Percentiles rank a stretch among this genome's conserved stretches.
phyloP scores from a whole-genome alignment of 2,888 invertebrate genomes.

The Crepidodera aurea region DNA sequence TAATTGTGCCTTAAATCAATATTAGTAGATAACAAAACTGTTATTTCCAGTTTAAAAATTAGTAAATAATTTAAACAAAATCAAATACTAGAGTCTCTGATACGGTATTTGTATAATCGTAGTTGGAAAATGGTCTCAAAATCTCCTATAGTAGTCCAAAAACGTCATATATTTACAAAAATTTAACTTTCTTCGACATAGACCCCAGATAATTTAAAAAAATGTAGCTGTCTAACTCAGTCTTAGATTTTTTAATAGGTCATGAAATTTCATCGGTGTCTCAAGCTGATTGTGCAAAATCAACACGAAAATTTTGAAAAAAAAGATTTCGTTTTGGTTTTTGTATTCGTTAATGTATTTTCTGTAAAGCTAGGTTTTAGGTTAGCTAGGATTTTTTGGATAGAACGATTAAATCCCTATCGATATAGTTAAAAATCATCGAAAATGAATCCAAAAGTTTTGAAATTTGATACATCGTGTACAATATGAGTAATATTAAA shows the following conservation, averaged over 20 bases:
- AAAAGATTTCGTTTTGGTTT: constrained; percentile 34
- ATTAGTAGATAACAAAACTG: not conserved
- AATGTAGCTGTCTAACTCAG: constrained; percentile 4
- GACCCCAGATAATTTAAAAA: not conserved
- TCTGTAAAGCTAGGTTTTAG: constrained; percentile 35
- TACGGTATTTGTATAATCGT: constrained; percentile 15
- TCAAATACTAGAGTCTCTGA: no score
- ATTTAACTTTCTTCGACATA: not conserved
- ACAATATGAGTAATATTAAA: no score
- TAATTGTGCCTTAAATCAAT: not conserved
- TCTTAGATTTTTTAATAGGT: constrained; percentile 44
- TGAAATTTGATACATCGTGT: no score
- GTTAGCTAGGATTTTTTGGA: constrained; percentile 29
- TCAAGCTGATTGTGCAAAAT: constrained; percentile 46
- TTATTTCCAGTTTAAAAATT: not conserved
- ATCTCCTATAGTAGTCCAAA: constrained; percentile 46
- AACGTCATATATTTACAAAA: constrained; percentile 39
- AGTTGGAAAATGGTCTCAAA: constrained; percentile 30
- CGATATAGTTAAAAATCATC: not conserved
- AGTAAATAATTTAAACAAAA: no score
- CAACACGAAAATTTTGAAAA: constrained; percentile 27
- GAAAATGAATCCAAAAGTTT: constrained; percentile 1
- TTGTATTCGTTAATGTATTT: constrained; percentile 19
- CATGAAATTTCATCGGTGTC: constrained; percentile 62
- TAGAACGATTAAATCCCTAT: constrained; percentile 25